These are phyloP conservation scores for Antechinus stuartii DNA, from an alignment of 2,113 vertebrate genomes.

Conservation along the genomic window DNA sequence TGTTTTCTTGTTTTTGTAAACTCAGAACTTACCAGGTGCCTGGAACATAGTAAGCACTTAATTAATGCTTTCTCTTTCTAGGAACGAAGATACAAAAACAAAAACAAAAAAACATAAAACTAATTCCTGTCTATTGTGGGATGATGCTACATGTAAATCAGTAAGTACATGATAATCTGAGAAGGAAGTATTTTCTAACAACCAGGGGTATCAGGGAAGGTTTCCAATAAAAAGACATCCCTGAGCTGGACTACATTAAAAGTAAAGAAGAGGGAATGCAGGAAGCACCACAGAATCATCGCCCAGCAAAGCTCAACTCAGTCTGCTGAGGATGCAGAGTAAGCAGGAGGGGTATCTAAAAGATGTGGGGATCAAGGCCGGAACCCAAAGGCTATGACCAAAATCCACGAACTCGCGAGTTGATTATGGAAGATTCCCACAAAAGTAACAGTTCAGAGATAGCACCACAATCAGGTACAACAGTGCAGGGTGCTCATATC, in stretches of 20 bases:
- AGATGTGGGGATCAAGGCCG: too few relatives aligned
- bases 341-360: too few relatives aligned
- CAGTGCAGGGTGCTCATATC: constrained; percentile 85
- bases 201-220: not conserved
- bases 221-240: not conserved
- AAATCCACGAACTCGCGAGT: constrained; percentile 24
- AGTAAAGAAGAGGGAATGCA: not conserved
- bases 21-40: not conserved
- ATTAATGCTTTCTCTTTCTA: not conserved
- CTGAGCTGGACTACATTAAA: not conserved
- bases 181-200: not conserved
- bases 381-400: too few relatives aligned
- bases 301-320: too few relatives aligned
- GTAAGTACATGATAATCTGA: not conserved
- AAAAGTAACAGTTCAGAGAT: constrained; percentile 82
- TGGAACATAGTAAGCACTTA: not conserved
- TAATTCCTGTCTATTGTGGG: not conserved
- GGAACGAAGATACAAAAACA: not conserved
- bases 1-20: not conserved
- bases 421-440: constrained; percentile 88
- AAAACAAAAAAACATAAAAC: not conserved
- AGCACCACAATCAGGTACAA: constrained; percentile 81
- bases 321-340: too few relatives aligned
- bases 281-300: too few relatives aligned
- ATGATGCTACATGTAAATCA: not conserved